Base-by-base conservation (phyloP, 1,140 invertebrate species). In the Pemphigus obesinymphae region DNA sequence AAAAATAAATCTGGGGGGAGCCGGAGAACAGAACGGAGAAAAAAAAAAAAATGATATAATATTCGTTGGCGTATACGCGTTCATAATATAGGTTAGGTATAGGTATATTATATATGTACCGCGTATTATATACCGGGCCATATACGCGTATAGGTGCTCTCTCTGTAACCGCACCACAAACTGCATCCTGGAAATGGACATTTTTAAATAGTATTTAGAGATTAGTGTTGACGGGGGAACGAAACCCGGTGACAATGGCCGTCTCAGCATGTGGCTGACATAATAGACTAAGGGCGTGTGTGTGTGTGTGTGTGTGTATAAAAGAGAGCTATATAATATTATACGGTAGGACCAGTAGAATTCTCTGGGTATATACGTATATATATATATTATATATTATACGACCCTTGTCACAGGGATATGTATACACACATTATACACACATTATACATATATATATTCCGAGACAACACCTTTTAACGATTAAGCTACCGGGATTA, bases 131-230 rank as follows among this genome's bases (percentile, higher is more conserved):
- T 43, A 70, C 13, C 15, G 20, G 61, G 45, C 13, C 8, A 10
- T 15, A 48, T n/a, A n/a, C n/a, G n/a, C 37, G 43, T 45, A 45
- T 45, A 45, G 17, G 2, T 3, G 13, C 2, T 3, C 15, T 1
- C 31, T 34, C 17, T 43, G 15, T 26, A 70, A 70, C 40, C 68
- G 66, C 66, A 45, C 53, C 68, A 55, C 43, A 76, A 76, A 76
- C 73, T 40, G 73, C 73, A 37, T 80, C 55, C 76, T 80, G 76
- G 76, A 78, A 78, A 78, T 78, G 76, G 76, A 80, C 76, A 61
- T 80, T 80, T 80, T 80, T 80, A 80, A 80, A 80, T 80, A 80
- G 76, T 80, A 80, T 80, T 80, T 80, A 80, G 37, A 80, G 76
- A 80, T 80, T 80, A 80, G 76, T 63, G 76, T 63, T 80, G 55